Evolutionary conservation across 2,888 invertebrate species (phyloP).

Genomic region (Stramonita haemastoma): DNA sequence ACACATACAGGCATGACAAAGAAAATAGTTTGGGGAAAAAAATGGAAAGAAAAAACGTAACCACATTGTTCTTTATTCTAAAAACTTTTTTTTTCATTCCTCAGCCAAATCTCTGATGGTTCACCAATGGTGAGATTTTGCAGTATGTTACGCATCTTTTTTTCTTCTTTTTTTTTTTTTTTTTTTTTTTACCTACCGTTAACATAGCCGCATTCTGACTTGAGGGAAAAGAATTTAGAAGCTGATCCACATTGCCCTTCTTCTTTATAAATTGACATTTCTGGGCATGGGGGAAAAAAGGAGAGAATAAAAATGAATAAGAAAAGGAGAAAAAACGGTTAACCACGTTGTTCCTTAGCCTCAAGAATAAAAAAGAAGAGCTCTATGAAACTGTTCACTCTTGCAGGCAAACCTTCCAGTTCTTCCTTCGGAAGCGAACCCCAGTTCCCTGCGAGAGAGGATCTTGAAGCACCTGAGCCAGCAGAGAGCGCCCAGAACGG

Average conservation of each 20-base stretch:
- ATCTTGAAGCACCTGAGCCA: conserved; percentile 36
- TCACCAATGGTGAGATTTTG: too few relatives aligned
- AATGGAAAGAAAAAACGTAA: too few relatives aligned
- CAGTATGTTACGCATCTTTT: not conserved
- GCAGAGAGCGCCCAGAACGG: conserved; percentile 44
- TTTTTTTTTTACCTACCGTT: not conserved
- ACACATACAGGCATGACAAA: not conserved
- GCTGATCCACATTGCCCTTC: not conserved
- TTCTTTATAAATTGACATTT: too few relatives aligned
- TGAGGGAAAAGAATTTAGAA: not conserved
- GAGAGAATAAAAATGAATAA: not conserved
- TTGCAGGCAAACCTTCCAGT: not conserved
- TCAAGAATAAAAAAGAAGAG: not conserved
- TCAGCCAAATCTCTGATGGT: too few relatives aligned
- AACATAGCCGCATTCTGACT: too few relatives aligned
- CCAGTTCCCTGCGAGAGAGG: not conserved
- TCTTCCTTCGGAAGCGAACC: not conserved
- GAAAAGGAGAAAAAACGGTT: too few relatives aligned
- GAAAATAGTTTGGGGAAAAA: not conserved
- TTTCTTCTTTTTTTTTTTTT: too few relatives aligned
- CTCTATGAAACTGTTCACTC: not conserved
- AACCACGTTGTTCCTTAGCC: not conserved
- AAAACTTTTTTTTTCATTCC: too few relatives aligned
- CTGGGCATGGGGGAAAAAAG: too few relatives aligned
- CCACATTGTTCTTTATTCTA: too few relatives aligned